Percentiles rank a stretch among this genome's conserved stretches.
Conservation (phyloP, 30 jellyfish, hydroid and myxozoan genomes). For the Clytia hemisphaerica region DNA sequence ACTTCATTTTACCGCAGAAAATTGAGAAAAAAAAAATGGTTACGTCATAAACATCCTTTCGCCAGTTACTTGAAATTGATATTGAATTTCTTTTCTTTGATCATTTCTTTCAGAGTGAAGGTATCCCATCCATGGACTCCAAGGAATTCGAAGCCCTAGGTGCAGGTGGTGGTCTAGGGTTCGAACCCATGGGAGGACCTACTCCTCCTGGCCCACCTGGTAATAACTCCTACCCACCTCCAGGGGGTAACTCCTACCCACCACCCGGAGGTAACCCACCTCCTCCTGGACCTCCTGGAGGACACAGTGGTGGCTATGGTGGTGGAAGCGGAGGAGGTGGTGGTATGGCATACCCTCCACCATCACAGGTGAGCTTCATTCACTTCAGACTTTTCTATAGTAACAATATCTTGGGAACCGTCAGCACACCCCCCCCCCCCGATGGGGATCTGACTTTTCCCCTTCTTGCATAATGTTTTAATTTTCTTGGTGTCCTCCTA, state of each 20-base stretch:
- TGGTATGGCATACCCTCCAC: background rate
- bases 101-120: constrained; percentile 57
- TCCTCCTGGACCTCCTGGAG: constrained; percentile 27
- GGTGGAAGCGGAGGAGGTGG: constrained; percentile 20
- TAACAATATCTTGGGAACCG: background rate
- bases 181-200: constrained; percentile 5
- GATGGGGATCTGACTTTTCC: too few relatives aligned
- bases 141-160: constrained; percentile 79
- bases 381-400: background rate
- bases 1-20: too few relatives aligned
- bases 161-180: constrained; percentile 53
- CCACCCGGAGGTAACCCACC: constrained; percentile 55
- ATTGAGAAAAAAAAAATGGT: too few relatives aligned
- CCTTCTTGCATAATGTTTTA: too few relatives aligned
- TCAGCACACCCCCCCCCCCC: background rate
- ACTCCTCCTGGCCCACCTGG: constrained; percentile 50
- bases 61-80: too few relatives aligned
- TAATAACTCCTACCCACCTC: constrained; percentile 36
- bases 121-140: constrained; percentile 74
- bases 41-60: too few relatives aligned
- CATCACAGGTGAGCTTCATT: background rate
- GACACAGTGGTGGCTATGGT: constrained; percentile 50
- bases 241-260: constrained; percentile 51
- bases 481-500: too few relatives aligned
- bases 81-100: too few relatives aligned